Evolutionary conservation across 2,888 invertebrate genomes (phyloP).

Genomic region (Rhogogaster chlorosoma): DNA sequence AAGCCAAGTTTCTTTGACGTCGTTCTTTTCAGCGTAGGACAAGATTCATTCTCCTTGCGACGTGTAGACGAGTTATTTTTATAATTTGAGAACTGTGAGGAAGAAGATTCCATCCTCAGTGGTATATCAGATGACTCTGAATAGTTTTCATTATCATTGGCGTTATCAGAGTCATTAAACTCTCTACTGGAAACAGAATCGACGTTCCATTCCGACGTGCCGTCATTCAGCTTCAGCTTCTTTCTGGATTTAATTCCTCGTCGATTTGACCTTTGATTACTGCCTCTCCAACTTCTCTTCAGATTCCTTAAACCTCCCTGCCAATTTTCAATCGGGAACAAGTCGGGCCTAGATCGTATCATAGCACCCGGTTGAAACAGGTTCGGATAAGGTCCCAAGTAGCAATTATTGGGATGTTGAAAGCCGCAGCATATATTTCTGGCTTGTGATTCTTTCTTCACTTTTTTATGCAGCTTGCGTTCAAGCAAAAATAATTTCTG

Average conservation of each 20-base stretch:
- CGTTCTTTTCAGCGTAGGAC: not conserved
- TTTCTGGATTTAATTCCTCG: not conserved
- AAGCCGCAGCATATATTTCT: conserved; percentile 41
- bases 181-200: conserved; percentile 8
- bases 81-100: not conserved
- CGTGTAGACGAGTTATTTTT: not conserved
- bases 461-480: conserved; percentile 26
- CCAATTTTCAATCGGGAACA: conserved; percentile 32
- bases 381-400: conserved; percentile 28
- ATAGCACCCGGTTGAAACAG: conserved; percentile 37
- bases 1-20: not conserved
- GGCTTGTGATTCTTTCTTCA: not conserved
- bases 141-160: not conserved
- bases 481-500: conserved; percentile 2
- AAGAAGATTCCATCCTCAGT: not conserved
- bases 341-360: not conserved
- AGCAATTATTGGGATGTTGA: conserved; percentile 21
- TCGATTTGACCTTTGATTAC: not conserved
- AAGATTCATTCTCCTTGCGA: not conserved
- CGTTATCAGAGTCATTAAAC: not conserved
- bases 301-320: conserved; percentile 48
- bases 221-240: conserved; percentile 5
- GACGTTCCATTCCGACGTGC: conserved; percentile 20
- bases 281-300: not conserved
- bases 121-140: not conserved